Evolutionary conservation across 2,888 invertebrate genomes (phyloP).

Genomic region (Tyria jacobaeae): DNA sequence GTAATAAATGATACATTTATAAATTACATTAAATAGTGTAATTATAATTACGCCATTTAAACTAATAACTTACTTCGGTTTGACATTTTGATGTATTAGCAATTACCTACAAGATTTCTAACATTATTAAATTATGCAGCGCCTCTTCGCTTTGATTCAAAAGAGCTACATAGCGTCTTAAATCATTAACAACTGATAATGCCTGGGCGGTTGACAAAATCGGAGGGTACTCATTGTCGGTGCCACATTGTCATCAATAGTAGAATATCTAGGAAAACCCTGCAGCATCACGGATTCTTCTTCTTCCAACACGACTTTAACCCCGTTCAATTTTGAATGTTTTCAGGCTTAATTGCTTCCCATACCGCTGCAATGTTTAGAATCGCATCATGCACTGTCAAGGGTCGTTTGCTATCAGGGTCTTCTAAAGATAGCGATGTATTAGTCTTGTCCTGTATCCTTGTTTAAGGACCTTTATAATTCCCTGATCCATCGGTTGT

Average conservation of each 20-base stretch:
- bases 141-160: constrained; percentile 1
- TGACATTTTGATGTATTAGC: background rate
- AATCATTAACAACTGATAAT: constrained; percentile 7
- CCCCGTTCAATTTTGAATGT: no score
- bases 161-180: constrained; percentile 12
- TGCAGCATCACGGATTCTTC: background rate
- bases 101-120: background rate
- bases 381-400: no score
- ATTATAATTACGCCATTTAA: background rate
- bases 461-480: background rate
- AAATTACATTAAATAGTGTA: background rate
- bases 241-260: no score
- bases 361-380: no score
- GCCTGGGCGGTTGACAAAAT: background rate
- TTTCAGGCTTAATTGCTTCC: no score
- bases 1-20: background rate
- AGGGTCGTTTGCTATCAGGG: no score
- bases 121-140: background rate
- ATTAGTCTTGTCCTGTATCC: no score
- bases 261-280: no score
- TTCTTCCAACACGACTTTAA: no score
- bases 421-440: no score
- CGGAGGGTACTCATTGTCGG: no score
- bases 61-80: background rate
- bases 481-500: no score